phyloP scores from a whole-genome alignment of 2,113 vertebrate species.

The Seriola rivoliana region DNA sequence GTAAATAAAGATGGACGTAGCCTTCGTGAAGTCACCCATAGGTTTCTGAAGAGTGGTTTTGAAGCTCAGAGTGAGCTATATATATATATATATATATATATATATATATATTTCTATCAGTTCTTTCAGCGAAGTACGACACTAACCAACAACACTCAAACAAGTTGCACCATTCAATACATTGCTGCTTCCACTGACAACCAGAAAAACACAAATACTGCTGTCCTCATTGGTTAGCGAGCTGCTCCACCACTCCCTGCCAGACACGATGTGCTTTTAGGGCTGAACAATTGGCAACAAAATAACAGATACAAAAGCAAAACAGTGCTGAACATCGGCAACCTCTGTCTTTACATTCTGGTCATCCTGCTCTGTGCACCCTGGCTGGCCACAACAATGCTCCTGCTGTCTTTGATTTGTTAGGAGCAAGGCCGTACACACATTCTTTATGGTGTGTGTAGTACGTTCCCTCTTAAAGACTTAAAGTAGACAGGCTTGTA shows the following conservation, averaged over 20 bases:
- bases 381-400: neutral
- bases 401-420: neutral
- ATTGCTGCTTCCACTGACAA: slow-evolving; percentile 2
- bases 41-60: too few species aligned
- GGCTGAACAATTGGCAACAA: neutral
- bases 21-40: too few species aligned
- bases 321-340: neutral
- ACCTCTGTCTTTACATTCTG: neutral
- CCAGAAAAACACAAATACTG: neutral
- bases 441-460: neutral
- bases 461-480: neutral
- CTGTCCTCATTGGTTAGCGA: neutral
- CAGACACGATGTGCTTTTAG: neutral
- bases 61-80: too few species aligned
- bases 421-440: too few species aligned
- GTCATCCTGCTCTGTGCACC: neutral
- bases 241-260: neutral
- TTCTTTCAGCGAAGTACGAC: neutral
- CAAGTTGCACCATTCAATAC: neutral
- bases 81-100: too few species aligned
- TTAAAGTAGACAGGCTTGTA: neutral
- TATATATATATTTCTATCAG: neutral
- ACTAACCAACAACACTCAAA: neutral
- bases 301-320: neutral
- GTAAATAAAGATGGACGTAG: too few species aligned